Evolutionary conservation across 2,797 vertebrate genomes (phyloP).

Genomic region (Lepilemur ruficaudatus): DNA sequence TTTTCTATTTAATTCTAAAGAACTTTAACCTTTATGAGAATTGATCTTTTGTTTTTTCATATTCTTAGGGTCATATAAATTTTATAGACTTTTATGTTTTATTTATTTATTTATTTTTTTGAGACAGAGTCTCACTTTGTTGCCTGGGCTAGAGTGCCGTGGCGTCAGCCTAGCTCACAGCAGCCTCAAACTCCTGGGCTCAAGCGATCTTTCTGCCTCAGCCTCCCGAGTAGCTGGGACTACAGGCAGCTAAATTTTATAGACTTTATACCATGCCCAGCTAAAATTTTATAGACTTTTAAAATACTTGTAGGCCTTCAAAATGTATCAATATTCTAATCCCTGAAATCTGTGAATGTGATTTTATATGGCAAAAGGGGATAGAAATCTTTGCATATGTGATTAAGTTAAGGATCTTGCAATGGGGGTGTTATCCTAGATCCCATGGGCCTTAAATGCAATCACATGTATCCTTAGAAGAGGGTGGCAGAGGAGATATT

Average conservation of each 20-base stretch:
- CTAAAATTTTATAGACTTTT: neutral
- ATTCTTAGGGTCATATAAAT: neutral
- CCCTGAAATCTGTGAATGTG: neutral
- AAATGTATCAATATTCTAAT: neutral
- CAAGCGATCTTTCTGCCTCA: too few species aligned
- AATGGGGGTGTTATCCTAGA: neutral
- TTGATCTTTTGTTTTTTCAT: neutral
- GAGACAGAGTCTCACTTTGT: too few species aligned
- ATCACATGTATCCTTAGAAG: neutral
- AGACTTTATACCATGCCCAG: too few species aligned
- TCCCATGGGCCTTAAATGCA: neutral
- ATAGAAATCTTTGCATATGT: neutral
- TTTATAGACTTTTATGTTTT: neutral
- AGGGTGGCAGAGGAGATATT: neutral
- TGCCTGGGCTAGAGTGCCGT: too few species aligned
- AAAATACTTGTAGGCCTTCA: neutral
- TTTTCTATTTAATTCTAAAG: neutral
- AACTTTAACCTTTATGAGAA: neutral
- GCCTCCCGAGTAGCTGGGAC: too few species aligned
- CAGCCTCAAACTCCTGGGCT: too few species aligned
- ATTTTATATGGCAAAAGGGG: neutral
- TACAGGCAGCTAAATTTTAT: neutral
- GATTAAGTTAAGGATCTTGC: neutral
- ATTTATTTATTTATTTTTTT: too few species aligned
- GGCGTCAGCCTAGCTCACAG: too few species aligned